phyloP scores from a whole-genome alignment of 2,888 invertebrate species.

The Plusia festucae region DNA sequence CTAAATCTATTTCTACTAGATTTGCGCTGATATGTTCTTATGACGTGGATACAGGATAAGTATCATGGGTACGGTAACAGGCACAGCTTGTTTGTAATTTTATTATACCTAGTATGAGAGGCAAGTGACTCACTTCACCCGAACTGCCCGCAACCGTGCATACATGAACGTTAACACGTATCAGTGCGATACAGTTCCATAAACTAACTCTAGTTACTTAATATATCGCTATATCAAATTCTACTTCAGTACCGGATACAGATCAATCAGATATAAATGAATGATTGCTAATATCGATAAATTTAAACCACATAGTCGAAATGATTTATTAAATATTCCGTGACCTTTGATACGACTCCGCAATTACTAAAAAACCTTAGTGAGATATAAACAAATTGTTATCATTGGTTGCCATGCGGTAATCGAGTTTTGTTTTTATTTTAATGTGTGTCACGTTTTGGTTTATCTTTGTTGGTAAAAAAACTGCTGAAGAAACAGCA shows the following conservation, averaged over 20 bases:
- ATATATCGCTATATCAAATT: not conserved
- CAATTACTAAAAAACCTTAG: constrained; percentile 23
- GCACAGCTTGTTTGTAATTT: not conserved
- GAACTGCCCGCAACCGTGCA: not conserved
- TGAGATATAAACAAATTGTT: constrained; percentile 17
- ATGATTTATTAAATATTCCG: constrained; percentile 11
- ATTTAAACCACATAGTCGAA: constrained; percentile 25
- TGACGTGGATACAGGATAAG: not conserved
- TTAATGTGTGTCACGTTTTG: constrained; percentile 22
- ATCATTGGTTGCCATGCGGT: constrained; percentile 47
- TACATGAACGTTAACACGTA: constrained; percentile 6
- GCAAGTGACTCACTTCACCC: not conserved
- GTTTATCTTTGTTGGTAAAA: constrained; percentile 18
- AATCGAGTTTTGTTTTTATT: constrained; percentile 32
- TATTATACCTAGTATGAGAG: not conserved
- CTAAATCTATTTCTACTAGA: not conserved
- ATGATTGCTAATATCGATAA: constrained; percentile 11
- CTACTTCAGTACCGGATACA: not conserved
- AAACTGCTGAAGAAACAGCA: not conserved
- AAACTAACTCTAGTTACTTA: not conserved
- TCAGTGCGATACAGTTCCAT: not conserved
- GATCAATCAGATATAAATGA: constrained; percentile 1
- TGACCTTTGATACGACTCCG: constrained; percentile 36
- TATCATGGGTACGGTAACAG: not conserved
- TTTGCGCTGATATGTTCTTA: not conserved